phyloP scores from a whole-genome alignment of 2,113 vertebrate genomes.

The Vulpes ferrilata region DNA sequence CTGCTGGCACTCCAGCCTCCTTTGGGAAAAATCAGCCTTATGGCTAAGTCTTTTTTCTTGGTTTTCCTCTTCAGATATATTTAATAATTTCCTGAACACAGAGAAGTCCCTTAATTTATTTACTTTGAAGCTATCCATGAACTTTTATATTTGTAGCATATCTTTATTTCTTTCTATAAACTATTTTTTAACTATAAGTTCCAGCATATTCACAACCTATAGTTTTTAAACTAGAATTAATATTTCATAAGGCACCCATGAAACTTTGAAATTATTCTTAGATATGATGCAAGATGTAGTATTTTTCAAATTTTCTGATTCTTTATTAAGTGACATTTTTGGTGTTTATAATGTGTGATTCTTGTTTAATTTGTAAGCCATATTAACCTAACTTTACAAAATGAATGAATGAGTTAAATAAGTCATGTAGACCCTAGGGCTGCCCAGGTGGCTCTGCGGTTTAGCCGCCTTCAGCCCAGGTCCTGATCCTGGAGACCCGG shows the following conservation, averaged over 20 bases:
- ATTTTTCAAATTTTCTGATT: background rate
- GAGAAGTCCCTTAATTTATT: background rate
- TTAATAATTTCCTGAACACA: background rate
- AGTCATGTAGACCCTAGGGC: background rate
- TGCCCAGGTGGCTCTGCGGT: too few species aligned
- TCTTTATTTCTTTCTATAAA: background rate
- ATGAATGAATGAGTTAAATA: background rate
- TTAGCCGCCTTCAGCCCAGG: too few species aligned
- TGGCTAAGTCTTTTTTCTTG: background rate
- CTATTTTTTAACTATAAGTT: background rate
- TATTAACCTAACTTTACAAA: background rate
- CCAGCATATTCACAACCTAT: background rate
- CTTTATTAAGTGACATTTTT: background rate
- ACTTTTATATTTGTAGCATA: background rate
- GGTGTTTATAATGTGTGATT: background rate
- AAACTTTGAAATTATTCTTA: background rate
- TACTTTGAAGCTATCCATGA: background rate
- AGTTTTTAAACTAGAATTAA: background rate
- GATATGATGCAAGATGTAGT: background rate
- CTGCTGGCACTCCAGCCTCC: background rate
- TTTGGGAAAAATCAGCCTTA: background rate
- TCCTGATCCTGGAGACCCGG: too few species aligned
- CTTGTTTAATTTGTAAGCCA: background rate
- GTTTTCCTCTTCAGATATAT: background rate
- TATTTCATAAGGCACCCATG: background rate